Evolutionary conservation across 37 sponge, comb jelly and placozoan species (phyloP).

Genomic region (Halichondria panicea): DNA sequence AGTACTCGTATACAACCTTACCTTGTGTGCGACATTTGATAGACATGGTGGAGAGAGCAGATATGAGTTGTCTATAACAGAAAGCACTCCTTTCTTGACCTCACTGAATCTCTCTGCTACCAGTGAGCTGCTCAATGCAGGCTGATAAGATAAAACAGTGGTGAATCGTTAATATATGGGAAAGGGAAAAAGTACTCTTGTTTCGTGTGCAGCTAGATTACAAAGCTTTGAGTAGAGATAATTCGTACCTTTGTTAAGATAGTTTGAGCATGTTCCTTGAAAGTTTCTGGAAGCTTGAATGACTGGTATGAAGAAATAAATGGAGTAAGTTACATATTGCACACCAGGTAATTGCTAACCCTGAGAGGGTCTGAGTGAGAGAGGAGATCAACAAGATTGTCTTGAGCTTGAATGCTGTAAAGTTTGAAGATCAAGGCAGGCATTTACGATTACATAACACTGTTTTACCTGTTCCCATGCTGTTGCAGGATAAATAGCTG

Average conservation of each 20-base stretch:
- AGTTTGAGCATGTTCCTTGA: not conserved
- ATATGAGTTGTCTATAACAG: conserved; percentile 39
- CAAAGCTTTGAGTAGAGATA: not conserved
- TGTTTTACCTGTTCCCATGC: not conserved
- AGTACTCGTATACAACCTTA: not conserved
- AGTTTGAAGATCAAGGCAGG: no score
- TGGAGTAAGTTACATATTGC: not conserved
- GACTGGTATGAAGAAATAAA: not conserved
- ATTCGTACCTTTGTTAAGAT: conserved; percentile 14
- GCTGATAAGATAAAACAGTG: not conserved
- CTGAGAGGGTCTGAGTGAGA: conserved; percentile 32
- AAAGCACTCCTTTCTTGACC: conserved; percentile 40
- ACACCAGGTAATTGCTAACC: not conserved
- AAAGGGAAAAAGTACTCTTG: not conserved
- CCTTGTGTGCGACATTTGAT: conserved; percentile 16
- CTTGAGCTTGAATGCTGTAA: conserved; percentile 1
- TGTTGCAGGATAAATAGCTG: conserved; percentile 35
- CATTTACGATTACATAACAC: not conserved
- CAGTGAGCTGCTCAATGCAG: not conserved
- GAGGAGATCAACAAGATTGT: conserved; percentile 28
- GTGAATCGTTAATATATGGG: not conserved
- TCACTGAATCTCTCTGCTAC: conserved; percentile 4
- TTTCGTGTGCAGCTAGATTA: not conserved
- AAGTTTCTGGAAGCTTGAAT: conserved; percentile 1
- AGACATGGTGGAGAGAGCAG: conserved; percentile 48